These are phyloP conservation scores for Lepus europaeus DNA, from an alignment of 2,113 vertebrate species.

Conservation along the genomic window DNA sequence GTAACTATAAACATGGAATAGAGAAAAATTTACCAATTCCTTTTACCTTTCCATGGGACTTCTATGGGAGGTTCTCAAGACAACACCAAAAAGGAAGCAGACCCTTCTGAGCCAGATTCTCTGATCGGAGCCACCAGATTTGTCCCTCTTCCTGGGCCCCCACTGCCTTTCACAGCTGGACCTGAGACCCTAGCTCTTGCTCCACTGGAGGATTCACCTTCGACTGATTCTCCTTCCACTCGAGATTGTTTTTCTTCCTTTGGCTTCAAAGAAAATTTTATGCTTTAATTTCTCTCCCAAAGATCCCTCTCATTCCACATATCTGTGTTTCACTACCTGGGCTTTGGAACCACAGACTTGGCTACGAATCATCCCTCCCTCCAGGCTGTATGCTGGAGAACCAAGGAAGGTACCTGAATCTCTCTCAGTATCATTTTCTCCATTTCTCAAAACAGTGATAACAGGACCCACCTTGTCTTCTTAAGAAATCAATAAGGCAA, in stretches of 20 bases:
- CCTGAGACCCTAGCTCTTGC: neutral
- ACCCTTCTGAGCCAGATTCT: neutral
- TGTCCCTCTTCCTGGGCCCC: neutral
- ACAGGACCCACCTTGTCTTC: neutral
- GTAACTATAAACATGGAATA: conserved; percentile 10
- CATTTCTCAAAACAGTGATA: neutral
- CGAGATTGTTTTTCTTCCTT: neutral
- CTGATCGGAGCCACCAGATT: neutral
- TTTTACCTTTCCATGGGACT: neutral
- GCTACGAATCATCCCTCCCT: neutral
- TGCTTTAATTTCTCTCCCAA: neutral
- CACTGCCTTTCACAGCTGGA: neutral
- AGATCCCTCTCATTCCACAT: neutral
- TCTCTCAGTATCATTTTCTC: neutral
- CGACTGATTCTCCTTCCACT: neutral
- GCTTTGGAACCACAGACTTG: neutral
- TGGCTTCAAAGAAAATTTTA: neutral
- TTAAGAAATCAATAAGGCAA: neutral
- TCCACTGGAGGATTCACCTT: neutral
- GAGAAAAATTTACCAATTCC: conserved; percentile 3
- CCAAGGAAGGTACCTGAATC: neutral
- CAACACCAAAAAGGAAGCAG: neutral
- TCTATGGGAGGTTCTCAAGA: neutral
- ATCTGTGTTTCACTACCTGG: neutral
- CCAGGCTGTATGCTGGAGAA: neutral